Percentiles rank a stretch among this genome's conserved stretches.
Evolutionary conservation across 1,140 invertebrate genomes (phyloP).

Genomic region (Tetramorium alpestre): DNA sequence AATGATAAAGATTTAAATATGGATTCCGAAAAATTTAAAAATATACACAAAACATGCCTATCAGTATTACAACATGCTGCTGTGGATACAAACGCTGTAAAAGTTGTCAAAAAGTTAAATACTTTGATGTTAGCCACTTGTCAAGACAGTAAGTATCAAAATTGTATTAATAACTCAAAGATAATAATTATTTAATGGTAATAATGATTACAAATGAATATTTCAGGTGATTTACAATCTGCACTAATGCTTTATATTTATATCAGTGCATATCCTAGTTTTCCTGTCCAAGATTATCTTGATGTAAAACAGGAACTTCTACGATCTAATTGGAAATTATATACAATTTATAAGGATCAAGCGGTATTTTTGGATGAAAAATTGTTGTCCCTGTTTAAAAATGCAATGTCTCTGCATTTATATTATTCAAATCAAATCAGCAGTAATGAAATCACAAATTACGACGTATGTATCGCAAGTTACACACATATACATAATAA

Average conservation of each 20-base stretch:
- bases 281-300: slow-evolving; percentile 4
- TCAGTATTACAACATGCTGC: slow-evolving; percentile 29
- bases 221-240: slow-evolving; percentile 65
- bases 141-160: slow-evolving; percentile 49
- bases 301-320: slow-evolving; percentile 10
- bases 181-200: not conserved
- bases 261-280: slow-evolving; percentile 2
- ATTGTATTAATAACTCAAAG: not conserved
- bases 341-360: slow-evolving; percentile 75
- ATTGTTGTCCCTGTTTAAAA: slow-evolving; percentile 69
- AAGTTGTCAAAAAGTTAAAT: slow-evolving; percentile 56
- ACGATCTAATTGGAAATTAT: slow-evolving; percentile 65
- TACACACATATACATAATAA: not conserved
- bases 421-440: slow-evolving; percentile 29
- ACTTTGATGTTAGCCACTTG: slow-evolving; percentile 52
- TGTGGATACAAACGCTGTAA: slow-evolving; percentile 28
- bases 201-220: slow-evolving; percentile 2
- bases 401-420: slow-evolving; percentile 61
- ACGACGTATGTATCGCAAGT: slow-evolving; percentile 25
- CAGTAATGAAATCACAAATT: not conserved
- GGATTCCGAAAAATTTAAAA: slow-evolving; percentile 37
- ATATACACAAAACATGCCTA: slow-evolving; percentile 60
- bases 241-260: slow-evolving; percentile 53
- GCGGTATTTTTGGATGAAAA: slow-evolving; percentile 65
- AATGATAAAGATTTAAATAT: slow-evolving; percentile 19